phyloP scores from a whole-genome alignment of 1,140 invertebrate species.

The Lepidurus arcticus region DNA sequence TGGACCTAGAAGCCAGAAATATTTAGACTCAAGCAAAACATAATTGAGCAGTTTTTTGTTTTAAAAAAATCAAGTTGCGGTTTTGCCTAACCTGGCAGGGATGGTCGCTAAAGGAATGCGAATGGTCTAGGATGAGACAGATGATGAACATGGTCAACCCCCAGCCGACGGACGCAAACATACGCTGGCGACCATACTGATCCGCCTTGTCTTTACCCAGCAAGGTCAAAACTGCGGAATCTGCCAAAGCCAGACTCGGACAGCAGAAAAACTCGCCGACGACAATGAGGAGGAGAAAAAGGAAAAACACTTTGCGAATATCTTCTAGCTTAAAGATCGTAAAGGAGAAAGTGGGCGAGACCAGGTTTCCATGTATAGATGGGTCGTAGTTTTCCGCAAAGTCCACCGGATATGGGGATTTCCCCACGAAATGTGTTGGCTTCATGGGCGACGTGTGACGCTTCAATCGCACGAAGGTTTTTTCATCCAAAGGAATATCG shows the following conservation, averaged over 20 bases:
- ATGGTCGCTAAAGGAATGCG: conserved; percentile 71
- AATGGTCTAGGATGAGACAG: conserved; percentile 95
- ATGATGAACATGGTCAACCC: conserved; percentile 98
- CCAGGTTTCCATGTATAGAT: conserved; percentile 65
- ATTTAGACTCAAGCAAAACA: neutral
- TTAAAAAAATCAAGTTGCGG: too few relatives aligned
- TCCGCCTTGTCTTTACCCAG: conserved; percentile 83
- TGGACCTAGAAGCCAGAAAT: conserved; percentile 49
- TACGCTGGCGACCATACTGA: conserved; percentile 90
- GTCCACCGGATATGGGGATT: conserved; percentile 67
- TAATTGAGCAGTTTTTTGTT: too few relatives aligned
- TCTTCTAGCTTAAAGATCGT: conserved; percentile 73
- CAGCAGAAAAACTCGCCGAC: conserved; percentile 97
- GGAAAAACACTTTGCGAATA: conserved; percentile 93
- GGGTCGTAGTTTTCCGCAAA: conserved; percentile 78
- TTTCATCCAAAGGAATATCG: conserved; percentile 23
- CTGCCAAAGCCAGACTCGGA: conserved; percentile 93
- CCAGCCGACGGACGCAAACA: conserved; percentile 98
- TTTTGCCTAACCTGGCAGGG: conserved; percentile 29
- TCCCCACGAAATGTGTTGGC: conserved; percentile 45
- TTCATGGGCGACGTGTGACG: conserved; percentile 30
- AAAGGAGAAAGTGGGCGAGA: conserved; percentile 85
- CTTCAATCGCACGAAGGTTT: conserved; percentile 23
- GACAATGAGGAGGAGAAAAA: conserved; percentile 82
- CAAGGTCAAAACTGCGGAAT: conserved; percentile 84